phyloP scores from a whole-genome alignment of 30 jellyfish, hydroid and myxozoan species.

The Aurelia sp. region DNA sequence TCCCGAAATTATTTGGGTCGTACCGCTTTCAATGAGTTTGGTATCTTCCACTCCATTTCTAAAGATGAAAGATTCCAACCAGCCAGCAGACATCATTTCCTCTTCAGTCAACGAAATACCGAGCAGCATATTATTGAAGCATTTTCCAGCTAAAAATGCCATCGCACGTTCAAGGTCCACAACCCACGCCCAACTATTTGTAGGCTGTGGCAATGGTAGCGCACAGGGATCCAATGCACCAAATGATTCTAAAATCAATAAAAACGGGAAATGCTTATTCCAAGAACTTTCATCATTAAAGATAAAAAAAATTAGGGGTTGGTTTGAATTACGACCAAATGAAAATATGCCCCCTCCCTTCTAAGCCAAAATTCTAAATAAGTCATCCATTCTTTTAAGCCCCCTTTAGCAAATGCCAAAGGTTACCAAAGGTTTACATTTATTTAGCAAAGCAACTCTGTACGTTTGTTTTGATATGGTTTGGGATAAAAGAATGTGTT shows the following conservation, averaged over 20 bases:
- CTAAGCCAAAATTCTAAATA: too few relatives aligned
- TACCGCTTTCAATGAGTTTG: background rate
- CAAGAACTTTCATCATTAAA: too few relatives aligned
- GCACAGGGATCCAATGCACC: conserved; percentile 64
- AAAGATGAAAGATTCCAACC: conserved; percentile 64
- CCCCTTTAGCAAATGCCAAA: too few relatives aligned
- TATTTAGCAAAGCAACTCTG: too few relatives aligned
- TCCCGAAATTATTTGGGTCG: background rate
- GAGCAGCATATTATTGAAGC: conserved; percentile 59
- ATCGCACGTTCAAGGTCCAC: conserved; percentile 73
- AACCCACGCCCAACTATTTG: conserved; percentile 83
- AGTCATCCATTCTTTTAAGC: too few relatives aligned
- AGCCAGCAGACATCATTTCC: conserved; percentile 45
- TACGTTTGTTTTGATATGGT: too few relatives aligned
- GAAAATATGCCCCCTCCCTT: too few relatives aligned
- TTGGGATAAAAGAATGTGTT: too few relatives aligned
- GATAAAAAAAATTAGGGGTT: too few relatives aligned
- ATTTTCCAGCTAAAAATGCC: conserved; percentile 70
- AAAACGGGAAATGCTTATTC: background rate
- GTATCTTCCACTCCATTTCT: conserved; percentile 66
- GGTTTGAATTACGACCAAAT: too few relatives aligned
- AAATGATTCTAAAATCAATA: conserved; percentile 29
- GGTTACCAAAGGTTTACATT: too few relatives aligned
- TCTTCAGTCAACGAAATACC: conserved; percentile 29
- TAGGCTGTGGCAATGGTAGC: conserved; percentile 61